Percentiles rank a stretch among this genome's conserved stretches.
These are phyloP conservation scores for Anneissia japonica DNA, from an alignment of 35 echinoderm and acorn worm species.

Conservation along the genomic window DNA sequence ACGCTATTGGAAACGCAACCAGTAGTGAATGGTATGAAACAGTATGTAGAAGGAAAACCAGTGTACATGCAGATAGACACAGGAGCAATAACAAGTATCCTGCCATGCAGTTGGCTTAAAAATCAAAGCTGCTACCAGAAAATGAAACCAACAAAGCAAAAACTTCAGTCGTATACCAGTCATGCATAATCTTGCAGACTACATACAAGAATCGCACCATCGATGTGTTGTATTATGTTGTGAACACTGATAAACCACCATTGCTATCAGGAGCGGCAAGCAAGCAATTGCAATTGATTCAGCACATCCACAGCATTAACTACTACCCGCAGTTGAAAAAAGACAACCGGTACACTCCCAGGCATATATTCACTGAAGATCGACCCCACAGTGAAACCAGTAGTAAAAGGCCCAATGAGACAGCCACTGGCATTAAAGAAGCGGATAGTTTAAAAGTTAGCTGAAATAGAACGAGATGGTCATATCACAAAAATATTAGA, in stretches of 20 bases:
- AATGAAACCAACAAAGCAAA: constrained; percentile 9
- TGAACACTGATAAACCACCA: constrained; percentile 34
- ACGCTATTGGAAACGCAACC: not conserved
- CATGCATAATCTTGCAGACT: constrained; percentile 13
- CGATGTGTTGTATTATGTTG: constrained; percentile 41
- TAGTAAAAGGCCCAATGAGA: constrained; percentile 57
- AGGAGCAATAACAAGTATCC: constrained; percentile 42
- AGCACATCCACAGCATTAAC: constrained; percentile 37
- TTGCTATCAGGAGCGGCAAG: constrained; percentile 43
- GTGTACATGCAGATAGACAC: constrained; percentile 52
- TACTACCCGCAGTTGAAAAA: constrained; percentile 44
- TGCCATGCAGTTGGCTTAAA: constrained; percentile 39
- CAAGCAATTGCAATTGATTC: constrained; percentile 26
- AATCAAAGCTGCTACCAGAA: not conserved
- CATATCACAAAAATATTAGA: no score
- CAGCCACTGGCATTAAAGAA: constrained; percentile 27
- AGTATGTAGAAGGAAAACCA: constrained; percentile 16
- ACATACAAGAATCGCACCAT: constrained; percentile 35
- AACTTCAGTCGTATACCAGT: constrained; percentile 52
- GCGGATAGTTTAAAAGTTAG: no score
- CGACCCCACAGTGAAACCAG: constrained; percentile 51
- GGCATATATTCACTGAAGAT: constrained; percentile 60
- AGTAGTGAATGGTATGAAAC: constrained; percentile 61
- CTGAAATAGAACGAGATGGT: no score
- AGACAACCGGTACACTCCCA: constrained; percentile 45